Evolutionary conservation across 1,140 invertebrate species (phyloP), one percentile per base, ranked within the genome.

Genomic region (Micrasema longulum): DNA sequence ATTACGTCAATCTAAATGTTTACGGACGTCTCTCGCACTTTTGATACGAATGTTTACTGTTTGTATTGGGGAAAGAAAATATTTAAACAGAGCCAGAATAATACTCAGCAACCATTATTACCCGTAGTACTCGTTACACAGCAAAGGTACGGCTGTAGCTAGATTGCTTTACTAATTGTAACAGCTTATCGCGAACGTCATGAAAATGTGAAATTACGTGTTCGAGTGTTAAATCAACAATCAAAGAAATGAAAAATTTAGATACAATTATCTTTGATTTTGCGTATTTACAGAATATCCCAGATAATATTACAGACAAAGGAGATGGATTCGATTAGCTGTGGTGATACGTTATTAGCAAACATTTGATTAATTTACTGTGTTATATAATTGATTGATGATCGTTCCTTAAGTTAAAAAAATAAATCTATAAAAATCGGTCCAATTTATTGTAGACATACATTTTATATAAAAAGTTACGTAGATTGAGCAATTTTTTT

Each of bases 81-180:
- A 60, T 60, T 60, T 60, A 60, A 60, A 35, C 35, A 60, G 55
- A 16, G 35, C n/a, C 26, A 26, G 55, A 20, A 41, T 60, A 60
- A 60, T 31, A 60, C 55, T 60, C 55, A 31, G 35, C 23, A 12
- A 26, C 20, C 12, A 50, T 50, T 31, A 31, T 31, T 31, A 7
- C 7, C 20, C 9, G 20, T 18, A 31, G 7, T 31, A 50, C 2
- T 38, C 38, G 31, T 38, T 38, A 60, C 55, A 38, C n/a, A 60
- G 11, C 55, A 31, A 31, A 31, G 31, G 23, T 31, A 60, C 31
- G 35, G 55, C 26, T n/a, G 55, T 18, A 11, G 18, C 11, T 14
- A 14, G 16, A 10, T 7, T 38, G 18, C 31, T 26, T 60, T 31
- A 60, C 20, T 41, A 14, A 18, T 55, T 26, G 5, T 60, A 7